Conservation (phyloP, 2,113 vertebrate species). For the Spheniscus mendiculus region DNA sequence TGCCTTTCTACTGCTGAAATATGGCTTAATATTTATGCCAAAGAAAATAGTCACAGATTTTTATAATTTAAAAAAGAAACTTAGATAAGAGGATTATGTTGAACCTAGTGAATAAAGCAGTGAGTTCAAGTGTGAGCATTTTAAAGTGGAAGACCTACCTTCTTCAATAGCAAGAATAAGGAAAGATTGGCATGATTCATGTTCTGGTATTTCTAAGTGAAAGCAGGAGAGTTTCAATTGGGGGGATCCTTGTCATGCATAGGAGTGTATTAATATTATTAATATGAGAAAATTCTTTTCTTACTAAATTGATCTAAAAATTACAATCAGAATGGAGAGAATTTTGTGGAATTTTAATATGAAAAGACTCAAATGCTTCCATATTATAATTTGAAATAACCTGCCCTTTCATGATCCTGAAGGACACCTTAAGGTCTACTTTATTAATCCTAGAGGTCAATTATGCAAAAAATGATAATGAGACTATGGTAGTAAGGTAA, state of each 20-base stretch:
- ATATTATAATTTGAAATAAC: background rate
- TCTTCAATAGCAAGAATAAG: background rate
- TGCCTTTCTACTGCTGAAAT: background rate
- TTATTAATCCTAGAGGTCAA: background rate
- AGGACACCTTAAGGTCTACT: background rate
- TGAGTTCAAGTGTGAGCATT: background rate
- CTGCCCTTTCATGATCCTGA: background rate
- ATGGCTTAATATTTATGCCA: background rate
- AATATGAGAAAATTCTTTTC: background rate
- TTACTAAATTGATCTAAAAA: background rate
- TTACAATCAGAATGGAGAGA: background rate
- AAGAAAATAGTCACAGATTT: background rate
- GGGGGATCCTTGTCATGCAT: background rate
- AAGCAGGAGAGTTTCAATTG: background rate
- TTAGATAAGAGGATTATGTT: background rate
- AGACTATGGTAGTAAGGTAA: background rate
- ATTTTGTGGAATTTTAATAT: background rate
- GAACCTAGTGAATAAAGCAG: background rate
- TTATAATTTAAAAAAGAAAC: background rate
- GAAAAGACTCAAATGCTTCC: background rate
- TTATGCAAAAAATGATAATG: background rate
- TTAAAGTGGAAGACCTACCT: background rate
- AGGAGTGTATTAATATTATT: background rate
- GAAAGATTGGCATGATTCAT: background rate
- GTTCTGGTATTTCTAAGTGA: background rate